Conservation (phyloP, 2,113 vertebrate species). For the Enhydra lutris region DNA sequence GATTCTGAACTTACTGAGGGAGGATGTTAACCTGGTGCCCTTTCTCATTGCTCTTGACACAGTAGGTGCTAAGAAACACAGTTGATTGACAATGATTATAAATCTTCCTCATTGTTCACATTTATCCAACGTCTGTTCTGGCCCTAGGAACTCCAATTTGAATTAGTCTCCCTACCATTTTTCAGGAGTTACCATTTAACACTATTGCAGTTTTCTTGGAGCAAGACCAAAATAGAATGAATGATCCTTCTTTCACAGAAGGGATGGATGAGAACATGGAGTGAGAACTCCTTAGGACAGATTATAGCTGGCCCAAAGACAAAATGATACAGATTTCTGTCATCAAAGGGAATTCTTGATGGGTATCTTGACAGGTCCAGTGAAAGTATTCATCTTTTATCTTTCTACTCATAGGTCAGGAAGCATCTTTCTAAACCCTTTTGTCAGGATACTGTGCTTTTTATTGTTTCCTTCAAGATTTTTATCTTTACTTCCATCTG, state of each 20-base stretch:
- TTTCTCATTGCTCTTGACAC: background rate
- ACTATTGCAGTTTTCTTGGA: background rate
- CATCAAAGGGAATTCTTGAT: background rate
- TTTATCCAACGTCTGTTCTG: background rate
- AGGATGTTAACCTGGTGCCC: background rate
- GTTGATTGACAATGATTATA: background rate
- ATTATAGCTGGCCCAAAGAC: background rate
- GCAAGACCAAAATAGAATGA: background rate
- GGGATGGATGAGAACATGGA: background rate
- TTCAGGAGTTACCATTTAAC: background rate
- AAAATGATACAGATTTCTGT: background rate
- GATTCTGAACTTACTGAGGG: background rate
- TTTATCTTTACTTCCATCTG: background rate
- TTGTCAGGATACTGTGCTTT: background rate
- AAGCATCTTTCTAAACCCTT: background rate
- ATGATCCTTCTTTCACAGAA: background rate
- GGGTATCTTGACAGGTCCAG: background rate
- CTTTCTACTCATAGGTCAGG: background rate
- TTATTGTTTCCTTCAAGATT: background rate
- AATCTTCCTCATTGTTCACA: background rate
- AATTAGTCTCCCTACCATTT: background rate
- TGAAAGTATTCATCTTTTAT: background rate
- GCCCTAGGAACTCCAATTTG: background rate
- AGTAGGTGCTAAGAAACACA: background rate
- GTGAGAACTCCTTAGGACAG: background rate